These are phyloP conservation scores for Myotis planiceps DNA, from an alignment of 2,797 vertebrate species.

Conservation along the genomic window DNA sequence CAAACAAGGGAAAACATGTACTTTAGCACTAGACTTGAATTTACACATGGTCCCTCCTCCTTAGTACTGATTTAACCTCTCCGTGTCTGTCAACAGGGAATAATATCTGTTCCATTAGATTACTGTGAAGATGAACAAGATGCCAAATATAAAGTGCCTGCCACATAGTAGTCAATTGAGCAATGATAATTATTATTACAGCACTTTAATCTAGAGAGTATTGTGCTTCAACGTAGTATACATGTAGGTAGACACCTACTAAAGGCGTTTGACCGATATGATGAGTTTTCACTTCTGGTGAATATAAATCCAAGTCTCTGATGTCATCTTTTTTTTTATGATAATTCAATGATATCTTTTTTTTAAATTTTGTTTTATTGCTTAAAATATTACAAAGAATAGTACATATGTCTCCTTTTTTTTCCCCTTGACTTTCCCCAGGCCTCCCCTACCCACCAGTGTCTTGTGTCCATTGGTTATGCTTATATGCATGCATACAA, in stretches of 20 bases:
- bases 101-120: neutral
- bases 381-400: no score
- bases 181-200: neutral
- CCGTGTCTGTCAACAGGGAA: neutral
- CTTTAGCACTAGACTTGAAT: neutral
- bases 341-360: neutral
- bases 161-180: neutral
- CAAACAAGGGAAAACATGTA: neutral
- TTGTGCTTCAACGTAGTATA: neutral
- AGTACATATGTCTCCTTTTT: no score
- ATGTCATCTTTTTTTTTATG: neutral
- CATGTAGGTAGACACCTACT: neutral
- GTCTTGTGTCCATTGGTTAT: no score
- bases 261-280: neutral
- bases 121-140: neutral
- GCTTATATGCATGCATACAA: no score
- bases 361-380: no score
- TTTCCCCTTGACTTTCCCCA: no score
- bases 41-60: neutral
- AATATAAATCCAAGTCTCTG: conserved; percentile 13
- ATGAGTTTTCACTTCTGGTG: conserved; percentile 14
- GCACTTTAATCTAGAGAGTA: neutral
- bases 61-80: neutral
- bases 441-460: no score
- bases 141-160: neutral